Evolutionary conservation across 2,797 vertebrate genomes (phyloP).

Genomic region (Coregonus suidteri): DNA sequence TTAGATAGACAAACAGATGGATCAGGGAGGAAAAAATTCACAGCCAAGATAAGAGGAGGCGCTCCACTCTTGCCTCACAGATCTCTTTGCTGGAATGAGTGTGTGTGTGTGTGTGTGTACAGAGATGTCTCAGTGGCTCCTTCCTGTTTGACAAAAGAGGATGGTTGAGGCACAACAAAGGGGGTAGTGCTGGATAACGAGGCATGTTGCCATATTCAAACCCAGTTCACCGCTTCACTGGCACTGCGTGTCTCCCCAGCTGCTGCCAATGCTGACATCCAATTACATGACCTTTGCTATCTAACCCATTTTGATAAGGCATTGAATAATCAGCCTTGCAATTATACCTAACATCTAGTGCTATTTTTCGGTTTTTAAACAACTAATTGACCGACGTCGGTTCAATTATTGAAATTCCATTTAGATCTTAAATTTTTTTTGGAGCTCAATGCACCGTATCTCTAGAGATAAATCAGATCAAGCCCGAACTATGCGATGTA

Average conservation of each 20-base stretch:
- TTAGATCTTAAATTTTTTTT: too few relatives aligned
- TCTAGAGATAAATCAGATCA: too few relatives aligned
- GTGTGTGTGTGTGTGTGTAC: slow-evolving; percentile 29
- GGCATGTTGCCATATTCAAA: slow-evolving; percentile 45
- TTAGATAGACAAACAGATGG: slow-evolving; percentile 58
- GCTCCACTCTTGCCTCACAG: slow-evolving; percentile 50
- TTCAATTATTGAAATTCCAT: too few relatives aligned
- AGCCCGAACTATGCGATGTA: too few relatives aligned
- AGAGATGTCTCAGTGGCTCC: slow-evolving; percentile 41
- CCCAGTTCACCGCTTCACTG: background rate
- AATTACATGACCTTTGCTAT: slow-evolving; percentile 27
- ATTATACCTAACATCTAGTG: background rate
- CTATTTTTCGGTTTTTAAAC: background rate
- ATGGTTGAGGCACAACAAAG: slow-evolving; percentile 56
- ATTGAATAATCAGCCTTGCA: background rate
- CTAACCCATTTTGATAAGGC: slow-evolving; percentile 9
- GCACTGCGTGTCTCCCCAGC: slow-evolving; percentile 16
- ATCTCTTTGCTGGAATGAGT: slow-evolving; percentile 49
- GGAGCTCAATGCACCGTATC: too few relatives aligned
- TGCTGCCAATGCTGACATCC: slow-evolving; percentile 37
- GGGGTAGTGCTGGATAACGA: slow-evolving; percentile 47
- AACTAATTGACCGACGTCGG: too few relatives aligned
- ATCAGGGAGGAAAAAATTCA: slow-evolving; percentile 52
- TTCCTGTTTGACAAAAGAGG: slow-evolving; percentile 57
- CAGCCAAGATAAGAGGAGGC: slow-evolving; percentile 45